A percentile compares a stretch with the other conserved stretches of the same genome.
phyloP scores from a whole-genome alignment of 2,113 vertebrate species.

The human region DNA sequence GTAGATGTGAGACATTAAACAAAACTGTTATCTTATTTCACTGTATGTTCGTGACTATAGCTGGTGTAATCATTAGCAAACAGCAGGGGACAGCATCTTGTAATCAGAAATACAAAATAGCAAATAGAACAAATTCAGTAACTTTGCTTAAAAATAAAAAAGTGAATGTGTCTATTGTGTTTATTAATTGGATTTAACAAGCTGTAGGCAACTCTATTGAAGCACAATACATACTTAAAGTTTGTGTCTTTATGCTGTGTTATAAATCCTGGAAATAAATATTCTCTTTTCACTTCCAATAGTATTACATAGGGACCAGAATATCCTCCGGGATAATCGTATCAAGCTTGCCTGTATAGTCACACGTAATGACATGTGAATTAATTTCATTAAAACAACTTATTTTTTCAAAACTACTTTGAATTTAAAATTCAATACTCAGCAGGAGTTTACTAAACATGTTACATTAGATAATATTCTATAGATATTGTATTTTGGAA shows the following conservation, averaged over 20 bases:
- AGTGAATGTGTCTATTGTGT: neutral
- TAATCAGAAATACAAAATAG: slow-evolving; percentile 63
- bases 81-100: slow-evolving; percentile 71
- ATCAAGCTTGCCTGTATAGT: neutral
- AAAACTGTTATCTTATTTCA: neutral
- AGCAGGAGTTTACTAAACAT: neutral
- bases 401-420: neutral
- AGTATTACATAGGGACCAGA: neutral
- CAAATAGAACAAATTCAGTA: neutral
- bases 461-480: neutral
- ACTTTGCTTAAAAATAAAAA: slow-evolving; percentile 27
- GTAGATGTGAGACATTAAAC: neutral
- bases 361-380: neutral
- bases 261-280: neutral
- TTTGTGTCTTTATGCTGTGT: neutral
- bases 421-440: neutral
- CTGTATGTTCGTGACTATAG: neutral
- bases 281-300: neutral
- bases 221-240: neutral
- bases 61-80: slow-evolving; percentile 56
- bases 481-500: neutral
- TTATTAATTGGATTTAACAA: neutral
- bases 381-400: neutral
- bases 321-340: neutral
- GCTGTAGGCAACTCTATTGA: neutral